Evolutionary conservation across 1,140 invertebrate species (phyloP).

Genomic region (Halesus radiatus): DNA sequence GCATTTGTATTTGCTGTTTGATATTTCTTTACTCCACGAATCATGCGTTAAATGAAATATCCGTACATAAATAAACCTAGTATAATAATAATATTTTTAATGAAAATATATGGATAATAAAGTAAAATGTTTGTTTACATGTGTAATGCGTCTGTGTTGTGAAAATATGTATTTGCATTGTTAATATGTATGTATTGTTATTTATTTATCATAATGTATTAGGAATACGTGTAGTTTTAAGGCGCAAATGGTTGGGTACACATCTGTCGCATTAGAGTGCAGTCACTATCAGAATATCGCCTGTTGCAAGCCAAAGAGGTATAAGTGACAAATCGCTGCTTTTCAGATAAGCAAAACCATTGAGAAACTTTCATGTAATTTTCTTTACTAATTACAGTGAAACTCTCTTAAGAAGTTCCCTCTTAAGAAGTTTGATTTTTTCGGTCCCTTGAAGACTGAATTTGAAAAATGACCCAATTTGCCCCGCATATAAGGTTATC

Average conservation of each 20-base stretch:
- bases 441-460: too few relatives aligned
- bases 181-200: conserved; percentile 30
- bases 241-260: not conserved
- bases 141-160: conserved; percentile 35
- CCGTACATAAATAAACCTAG: not conserved
- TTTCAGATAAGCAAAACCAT: too few relatives aligned
- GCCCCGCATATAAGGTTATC: too few relatives aligned
- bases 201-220: conserved; percentile 24
- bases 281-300: too few relatives aligned
- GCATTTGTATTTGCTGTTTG: conserved; percentile 22
- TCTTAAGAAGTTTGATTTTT: too few relatives aligned
- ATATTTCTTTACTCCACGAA: conserved; percentile 22
- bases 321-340: too few relatives aligned
- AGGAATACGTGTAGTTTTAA: not conserved
- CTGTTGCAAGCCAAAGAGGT: too few relatives aligned
- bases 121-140: conserved; percentile 31
- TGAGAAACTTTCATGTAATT: too few relatives aligned
- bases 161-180: conserved; percentile 37
- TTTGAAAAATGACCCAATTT: too few relatives aligned
- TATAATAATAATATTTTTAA: conserved; percentile 29
- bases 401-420: too few relatives aligned
- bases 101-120: conserved; percentile 43
- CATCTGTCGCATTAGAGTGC: too few relatives aligned
- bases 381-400: too few relatives aligned
- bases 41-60: not conserved